Conservation (phyloP, 1,140 invertebrate genomes). For the Drosophila lacteicornis region DNA sequence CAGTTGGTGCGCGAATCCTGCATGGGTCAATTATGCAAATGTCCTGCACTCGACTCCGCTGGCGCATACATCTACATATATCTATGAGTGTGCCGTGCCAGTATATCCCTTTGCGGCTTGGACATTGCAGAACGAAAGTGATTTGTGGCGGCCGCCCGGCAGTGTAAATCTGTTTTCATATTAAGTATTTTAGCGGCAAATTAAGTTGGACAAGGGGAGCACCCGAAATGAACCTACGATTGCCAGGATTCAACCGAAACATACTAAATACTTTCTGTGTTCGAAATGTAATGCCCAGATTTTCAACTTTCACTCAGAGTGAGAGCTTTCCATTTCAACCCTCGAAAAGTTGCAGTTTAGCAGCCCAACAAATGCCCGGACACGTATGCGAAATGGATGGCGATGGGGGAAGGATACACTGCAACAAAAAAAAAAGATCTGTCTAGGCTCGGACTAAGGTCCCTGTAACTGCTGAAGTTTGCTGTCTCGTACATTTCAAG, state of each 20-base stretch:
- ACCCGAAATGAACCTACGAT: slow-evolving; percentile 3
- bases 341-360: slow-evolving; percentile 61
- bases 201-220: slow-evolving; percentile 66
- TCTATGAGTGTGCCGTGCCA: slow-evolving; percentile 16
- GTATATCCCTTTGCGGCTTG: slow-evolving; percentile 23
- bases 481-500: slow-evolving; percentile 41
- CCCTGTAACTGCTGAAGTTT: slow-evolving; percentile 22
- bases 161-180: slow-evolving; percentile 81
- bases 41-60: slow-evolving; percentile 50
- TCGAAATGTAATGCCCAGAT: slow-evolving; percentile 32
- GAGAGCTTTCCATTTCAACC: slow-evolving; percentile 72
- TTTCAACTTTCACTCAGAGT: slow-evolving; percentile 69
- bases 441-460: slow-evolving; percentile 42
- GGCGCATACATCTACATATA: slow-evolving; percentile 19
- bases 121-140: slow-evolving; percentile 73
- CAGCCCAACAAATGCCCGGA: slow-evolving; percentile 69
- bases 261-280: slow-evolving; percentile 4
- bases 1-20: slow-evolving; percentile 83
- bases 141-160: slow-evolving; percentile 76
- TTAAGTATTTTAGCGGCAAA: slow-evolving; percentile 83
- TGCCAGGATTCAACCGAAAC: background rate
- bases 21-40: slow-evolving; percentile 84
- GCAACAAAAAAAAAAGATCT: slow-evolving; percentile 53
- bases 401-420: slow-evolving; percentile 17
- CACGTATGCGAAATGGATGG: slow-evolving; percentile 63